These are phyloP conservation scores for Corydoras maculifer DNA, from an alignment of 2,113 vertebrate species.

Conservation along the genomic window DNA sequence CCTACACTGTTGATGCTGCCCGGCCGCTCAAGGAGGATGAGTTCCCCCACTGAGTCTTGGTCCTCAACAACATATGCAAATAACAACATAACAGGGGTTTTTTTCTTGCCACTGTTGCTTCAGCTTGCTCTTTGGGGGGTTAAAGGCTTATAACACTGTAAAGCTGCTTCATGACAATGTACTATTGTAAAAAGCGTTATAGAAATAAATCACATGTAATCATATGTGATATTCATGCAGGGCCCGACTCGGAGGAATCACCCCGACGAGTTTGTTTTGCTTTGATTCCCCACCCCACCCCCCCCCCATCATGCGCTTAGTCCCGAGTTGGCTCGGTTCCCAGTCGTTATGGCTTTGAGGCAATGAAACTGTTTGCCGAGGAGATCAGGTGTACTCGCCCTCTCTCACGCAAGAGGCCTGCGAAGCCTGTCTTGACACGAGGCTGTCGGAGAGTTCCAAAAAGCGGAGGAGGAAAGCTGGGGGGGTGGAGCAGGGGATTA, in stretches of 20 bases:
- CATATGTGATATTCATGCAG: conserved; percentile 17
- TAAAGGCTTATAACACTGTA: too few species aligned
- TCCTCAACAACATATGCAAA: too few species aligned
- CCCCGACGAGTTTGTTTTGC: conserved; percentile 41
- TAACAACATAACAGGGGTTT: too few species aligned
- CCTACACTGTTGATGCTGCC: too few species aligned
- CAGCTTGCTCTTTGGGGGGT: too few species aligned
- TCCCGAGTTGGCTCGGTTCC: conserved; percentile 50
- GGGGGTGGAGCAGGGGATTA: neutral
- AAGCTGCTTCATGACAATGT: too few species aligned
- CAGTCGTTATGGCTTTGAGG: conserved; percentile 37
- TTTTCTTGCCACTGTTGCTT: too few species aligned
- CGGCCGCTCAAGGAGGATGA: too few species aligned
- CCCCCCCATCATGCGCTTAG: conserved; percentile 21
- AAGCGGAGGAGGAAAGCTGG: conserved; percentile 1
- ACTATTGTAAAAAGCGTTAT: too few species aligned
- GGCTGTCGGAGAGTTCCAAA: conserved; percentile 25
- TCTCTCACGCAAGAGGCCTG: conserved; percentile 62
- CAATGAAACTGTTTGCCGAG: conserved; percentile 25
- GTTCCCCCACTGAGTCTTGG: too few species aligned
- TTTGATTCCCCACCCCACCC: conserved; percentile 36
- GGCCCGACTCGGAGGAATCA: conserved; percentile 42
- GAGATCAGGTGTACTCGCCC: conserved; percentile 54
- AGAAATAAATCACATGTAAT: conserved; percentile 13
- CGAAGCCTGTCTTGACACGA: conserved; percentile 55